Percentiles rank a stretch among this genome's conserved stretches.
phyloP scores from a whole-genome alignment of 2,888 invertebrate species.

The Limnephilus auricula region DNA sequence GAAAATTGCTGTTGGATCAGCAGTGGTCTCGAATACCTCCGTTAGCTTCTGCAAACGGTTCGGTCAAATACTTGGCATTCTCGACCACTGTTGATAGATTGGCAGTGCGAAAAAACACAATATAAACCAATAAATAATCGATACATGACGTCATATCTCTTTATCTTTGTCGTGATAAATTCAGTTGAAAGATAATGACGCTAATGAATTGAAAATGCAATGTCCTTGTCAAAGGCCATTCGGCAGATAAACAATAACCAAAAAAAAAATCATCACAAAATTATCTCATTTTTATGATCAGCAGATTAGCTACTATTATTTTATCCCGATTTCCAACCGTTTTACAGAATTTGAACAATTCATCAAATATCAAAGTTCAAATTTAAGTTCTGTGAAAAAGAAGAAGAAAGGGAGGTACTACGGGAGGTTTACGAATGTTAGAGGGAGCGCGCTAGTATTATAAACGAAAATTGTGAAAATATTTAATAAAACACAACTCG shows the following conservation, averaged over 20 bases:
- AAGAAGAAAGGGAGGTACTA: no score
- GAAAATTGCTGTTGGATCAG: constrained; percentile 74
- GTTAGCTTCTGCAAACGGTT: constrained; percentile 69
- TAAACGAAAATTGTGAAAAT: no score
- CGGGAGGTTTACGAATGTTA: no score
- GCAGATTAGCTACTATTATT: not conserved
- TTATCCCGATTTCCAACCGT: no score
- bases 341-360: no score
- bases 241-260: not conserved
- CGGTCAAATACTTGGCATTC: constrained; percentile 71
- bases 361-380: no score
- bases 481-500: no score
- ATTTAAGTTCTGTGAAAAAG: no score
- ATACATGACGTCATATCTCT: constrained; percentile 26
- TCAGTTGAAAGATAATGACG: not conserved
- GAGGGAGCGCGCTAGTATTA: no score
- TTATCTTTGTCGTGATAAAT: constrained; percentile 2
- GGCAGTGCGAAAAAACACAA: not conserved
- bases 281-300: not conserved
- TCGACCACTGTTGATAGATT: constrained; percentile 76
- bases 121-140: not conserved
- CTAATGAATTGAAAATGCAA: not conserved
- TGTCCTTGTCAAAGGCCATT: not conserved
- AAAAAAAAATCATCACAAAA: not conserved
- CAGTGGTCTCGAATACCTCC: constrained; percentile 80